Conservation (phyloP, 2,797 vertebrate genomes). For the Brachymystax lenok region DNA sequence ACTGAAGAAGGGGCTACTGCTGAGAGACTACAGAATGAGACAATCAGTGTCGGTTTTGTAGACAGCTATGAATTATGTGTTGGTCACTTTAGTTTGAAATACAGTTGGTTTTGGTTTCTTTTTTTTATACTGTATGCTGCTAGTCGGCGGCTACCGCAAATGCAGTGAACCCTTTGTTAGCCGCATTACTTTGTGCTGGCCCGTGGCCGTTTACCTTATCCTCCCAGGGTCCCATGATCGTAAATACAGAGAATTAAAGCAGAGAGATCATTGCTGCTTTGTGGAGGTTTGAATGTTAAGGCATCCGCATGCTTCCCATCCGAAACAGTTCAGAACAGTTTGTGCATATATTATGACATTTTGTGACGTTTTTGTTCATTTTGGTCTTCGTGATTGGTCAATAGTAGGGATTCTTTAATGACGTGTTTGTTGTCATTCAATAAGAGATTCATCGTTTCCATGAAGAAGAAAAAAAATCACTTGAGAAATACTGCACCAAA, state of each 20-base stretch:
- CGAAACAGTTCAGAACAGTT: too few relatives aligned
- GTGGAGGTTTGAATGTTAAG: neutral
- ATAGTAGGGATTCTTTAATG: too few relatives aligned
- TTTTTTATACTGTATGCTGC: neutral
- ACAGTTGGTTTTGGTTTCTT: neutral
- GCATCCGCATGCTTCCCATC: too few relatives aligned
- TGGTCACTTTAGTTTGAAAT: neutral
- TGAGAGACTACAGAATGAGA: neutral
- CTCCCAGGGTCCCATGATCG: constrained; percentile 1
- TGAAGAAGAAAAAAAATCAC: too few relatives aligned
- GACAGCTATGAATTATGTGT: neutral
- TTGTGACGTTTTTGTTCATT: too few relatives aligned
- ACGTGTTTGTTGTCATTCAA: too few relatives aligned
- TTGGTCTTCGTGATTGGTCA: too few relatives aligned
- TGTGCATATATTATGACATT: too few relatives aligned
- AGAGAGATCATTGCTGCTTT: constrained; percentile 3
- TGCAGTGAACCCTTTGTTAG: constrained; percentile 8
- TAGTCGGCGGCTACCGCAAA: neutral
- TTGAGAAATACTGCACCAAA: too few relatives aligned
- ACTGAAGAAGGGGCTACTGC: neutral
- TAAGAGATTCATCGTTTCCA: too few relatives aligned
- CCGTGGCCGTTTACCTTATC: neutral
- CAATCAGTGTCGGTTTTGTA: neutral
- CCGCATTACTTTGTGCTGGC: neutral
- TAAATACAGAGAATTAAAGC: neutral